phyloP scores from a whole-genome alignment of 2,888 invertebrate species.

The Chamaedrilus cognettii region DNA sequence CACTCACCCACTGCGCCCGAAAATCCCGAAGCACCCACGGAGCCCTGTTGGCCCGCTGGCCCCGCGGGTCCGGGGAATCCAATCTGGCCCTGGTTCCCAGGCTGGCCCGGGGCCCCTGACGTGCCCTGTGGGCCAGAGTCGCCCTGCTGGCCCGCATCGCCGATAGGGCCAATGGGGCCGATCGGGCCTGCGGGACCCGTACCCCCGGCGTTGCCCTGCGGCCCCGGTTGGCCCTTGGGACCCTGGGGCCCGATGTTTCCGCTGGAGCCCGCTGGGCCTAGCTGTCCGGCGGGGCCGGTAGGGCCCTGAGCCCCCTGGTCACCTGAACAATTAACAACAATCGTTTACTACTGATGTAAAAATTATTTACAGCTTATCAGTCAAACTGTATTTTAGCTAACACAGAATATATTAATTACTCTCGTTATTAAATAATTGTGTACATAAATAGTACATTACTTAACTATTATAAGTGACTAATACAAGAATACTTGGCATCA shows the following conservation, averaged over 20 bases:
- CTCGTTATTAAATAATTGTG: too few species aligned
- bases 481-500: too few species aligned
- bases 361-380: too few species aligned
- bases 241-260: conserved; percentile 20
- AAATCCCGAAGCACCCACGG: too few species aligned
- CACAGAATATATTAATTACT: too few species aligned
- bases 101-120: conserved; percentile 21
- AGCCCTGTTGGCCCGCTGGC: too few species aligned
- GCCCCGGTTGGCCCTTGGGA: conserved; percentile 28
- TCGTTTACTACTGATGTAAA: too few species aligned
- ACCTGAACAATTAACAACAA: conserved; percentile 15
- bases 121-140: conserved; percentile 16
- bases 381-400: too few species aligned
- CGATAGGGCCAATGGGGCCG: conserved; percentile 19
- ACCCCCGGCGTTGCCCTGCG: conserved; percentile 30
- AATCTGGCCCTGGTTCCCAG: conserved; percentile 15
- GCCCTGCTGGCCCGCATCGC: conserved; percentile 14
- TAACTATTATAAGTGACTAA: too few species aligned
- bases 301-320: conserved; percentile 28
- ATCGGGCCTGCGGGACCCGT: conserved; percentile 29
- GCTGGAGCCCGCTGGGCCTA: conserved; percentile 22
- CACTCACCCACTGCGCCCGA: too few species aligned
- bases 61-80: conserved; percentile 21
- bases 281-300: too few species aligned
- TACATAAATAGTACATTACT: too few species aligned